Evolutionary conservation across 2,113 vertebrate genomes (phyloP), one percentile per base, ranked within the genome.

Genomic region (Anoura caudifer): DNA sequence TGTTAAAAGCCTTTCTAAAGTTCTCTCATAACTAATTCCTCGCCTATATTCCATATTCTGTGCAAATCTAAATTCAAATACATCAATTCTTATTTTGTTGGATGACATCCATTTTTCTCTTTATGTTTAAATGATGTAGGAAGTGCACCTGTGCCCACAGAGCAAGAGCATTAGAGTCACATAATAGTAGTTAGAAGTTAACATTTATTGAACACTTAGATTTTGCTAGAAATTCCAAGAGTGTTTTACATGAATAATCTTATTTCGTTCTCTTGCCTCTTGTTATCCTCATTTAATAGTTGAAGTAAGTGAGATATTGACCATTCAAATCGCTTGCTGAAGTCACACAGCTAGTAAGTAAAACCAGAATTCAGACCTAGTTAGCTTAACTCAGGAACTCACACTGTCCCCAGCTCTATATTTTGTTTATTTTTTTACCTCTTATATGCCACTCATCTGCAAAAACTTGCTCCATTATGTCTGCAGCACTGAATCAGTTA

Each of bases 401-500:
- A 77, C 13, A 24, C 36, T 61, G 4, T 2, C 16, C 11, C 2
- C 38, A 0, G 47, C 38, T 31, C 20, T 77, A 15, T 36, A 38
- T 70, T 67, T 86, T 87, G 11, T 59, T 63, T 79, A 26, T n/a
- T 31, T 69, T 14, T 41, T 90, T 45, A 13, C 15, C 17, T 90
- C 28, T 33, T 91, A 5, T 61, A 19, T 88, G 86, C 36, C 45
- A 47, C n/a, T 85, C n/a, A 1, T 65, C 43, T 95, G 73, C 43
- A 79, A 92, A 90, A 79, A 2, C 54, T 81, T 85, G 24, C 54
- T 77, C 76, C 7, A 19, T 90, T 94, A 47, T 91, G 14, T 45
- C 70, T 47, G 83, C 92, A 95, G 96, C 33, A 43, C 95, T 87
- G 95, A 97, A 97, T 95, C 97, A 96, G 97, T 97, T 97, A 97